Conservation (phyloP, 2,113 vertebrate species). For the Nothobranchius kuhntae region DNA sequence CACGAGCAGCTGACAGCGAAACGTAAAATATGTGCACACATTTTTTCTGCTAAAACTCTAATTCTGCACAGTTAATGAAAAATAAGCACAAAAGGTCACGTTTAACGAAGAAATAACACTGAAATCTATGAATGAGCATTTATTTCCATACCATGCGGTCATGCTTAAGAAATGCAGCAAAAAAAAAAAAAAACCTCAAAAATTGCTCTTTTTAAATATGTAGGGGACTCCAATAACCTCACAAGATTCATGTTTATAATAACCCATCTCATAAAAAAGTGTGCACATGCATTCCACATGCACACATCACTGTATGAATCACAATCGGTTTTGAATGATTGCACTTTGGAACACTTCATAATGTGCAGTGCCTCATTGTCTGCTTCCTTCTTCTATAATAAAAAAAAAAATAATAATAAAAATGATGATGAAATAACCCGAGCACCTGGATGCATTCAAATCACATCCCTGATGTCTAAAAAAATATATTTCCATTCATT, state of each 20-base stretch:
- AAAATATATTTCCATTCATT: background rate
- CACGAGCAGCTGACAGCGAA: background rate
- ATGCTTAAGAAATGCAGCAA: background rate
- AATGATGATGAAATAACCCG: background rate
- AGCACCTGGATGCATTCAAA: background rate
- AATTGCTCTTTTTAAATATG: background rate
- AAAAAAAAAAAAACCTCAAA: background rate
- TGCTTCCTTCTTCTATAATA: background rate
- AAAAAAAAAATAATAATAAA: background rate
- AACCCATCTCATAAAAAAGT: background rate
- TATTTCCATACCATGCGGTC: background rate
- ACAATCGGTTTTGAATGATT: background rate
- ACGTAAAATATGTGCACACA: background rate
- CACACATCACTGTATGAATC: background rate
- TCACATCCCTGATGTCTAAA: background rate
- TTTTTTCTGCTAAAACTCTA: background rate
- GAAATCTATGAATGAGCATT: background rate
- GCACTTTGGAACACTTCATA: background rate
- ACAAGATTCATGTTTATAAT: background rate
- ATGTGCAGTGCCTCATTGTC: background rate
- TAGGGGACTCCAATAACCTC: background rate
- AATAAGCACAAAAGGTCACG: background rate
- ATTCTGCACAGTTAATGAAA: background rate
- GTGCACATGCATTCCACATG: background rate
- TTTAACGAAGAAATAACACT: background rate